Conservation (phyloP, 2,797 vertebrate genomes). For the Okamejei kenojei region DNA sequence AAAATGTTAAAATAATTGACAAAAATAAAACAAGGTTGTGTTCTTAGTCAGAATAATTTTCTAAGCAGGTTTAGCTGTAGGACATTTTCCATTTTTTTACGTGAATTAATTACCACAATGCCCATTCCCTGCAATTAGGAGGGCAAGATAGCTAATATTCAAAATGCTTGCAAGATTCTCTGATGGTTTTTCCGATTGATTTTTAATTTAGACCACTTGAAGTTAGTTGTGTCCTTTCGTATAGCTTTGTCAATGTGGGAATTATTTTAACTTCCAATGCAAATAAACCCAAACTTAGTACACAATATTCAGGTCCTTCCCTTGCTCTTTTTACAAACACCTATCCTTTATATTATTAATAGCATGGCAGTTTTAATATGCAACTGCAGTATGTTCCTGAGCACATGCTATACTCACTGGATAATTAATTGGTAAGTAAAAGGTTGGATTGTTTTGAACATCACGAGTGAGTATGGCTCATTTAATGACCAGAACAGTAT, state of each 20-base stretch:
- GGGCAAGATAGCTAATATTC: neutral
- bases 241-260: neutral
- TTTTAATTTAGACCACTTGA: neutral
- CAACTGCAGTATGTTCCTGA: neutral
- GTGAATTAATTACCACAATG: slow-evolving; percentile 21
- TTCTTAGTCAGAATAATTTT: neutral
- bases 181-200: neutral
- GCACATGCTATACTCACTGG: neutral
- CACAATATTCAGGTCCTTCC: neutral
- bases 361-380: neutral
- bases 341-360: neutral
- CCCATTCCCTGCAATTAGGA: neutral
- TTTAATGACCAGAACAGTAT: neutral
- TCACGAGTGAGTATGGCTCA: neutral
- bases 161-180: neutral
- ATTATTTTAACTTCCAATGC: neutral
- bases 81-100: neutral
- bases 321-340: neutral
- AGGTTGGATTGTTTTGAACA: neutral
- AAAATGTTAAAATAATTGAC: neutral
- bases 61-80: neutral
- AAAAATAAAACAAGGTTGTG: neutral
- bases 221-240: neutral
- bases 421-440: neutral
- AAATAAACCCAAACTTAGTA: slow-evolving; percentile 5